A percentile compares a stretch with the other conserved stretches of the same genome.
Evolutionary conservation across 2,113 vertebrate genomes (phyloP).

Genomic region (Calidris pugnax): DNA sequence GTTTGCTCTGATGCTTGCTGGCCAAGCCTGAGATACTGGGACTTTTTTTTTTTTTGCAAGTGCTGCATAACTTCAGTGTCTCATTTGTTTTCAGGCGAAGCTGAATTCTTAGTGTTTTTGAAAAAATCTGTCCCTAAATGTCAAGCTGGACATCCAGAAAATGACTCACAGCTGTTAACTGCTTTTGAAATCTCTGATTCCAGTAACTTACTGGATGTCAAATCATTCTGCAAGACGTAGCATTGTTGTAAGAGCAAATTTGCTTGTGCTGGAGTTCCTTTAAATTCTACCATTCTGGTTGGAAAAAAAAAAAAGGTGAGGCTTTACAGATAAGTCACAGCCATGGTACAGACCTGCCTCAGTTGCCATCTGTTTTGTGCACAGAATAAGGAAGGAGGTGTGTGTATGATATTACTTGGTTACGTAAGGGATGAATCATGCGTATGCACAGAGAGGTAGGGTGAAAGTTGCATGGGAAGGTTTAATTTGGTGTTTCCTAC

Average conservation of each 20-base stretch:
- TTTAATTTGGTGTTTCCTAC: background rate
- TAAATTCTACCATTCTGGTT: background rate
- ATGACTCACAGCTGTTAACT: background rate
- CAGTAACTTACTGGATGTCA: background rate
- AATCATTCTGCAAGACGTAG: background rate
- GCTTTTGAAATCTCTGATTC: background rate
- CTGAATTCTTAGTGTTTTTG: background rate
- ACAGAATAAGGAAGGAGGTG: background rate
- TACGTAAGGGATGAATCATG: background rate
- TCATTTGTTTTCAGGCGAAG: background rate
- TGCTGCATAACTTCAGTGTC: background rate
- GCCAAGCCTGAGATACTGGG: background rate
- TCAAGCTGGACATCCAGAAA: constrained; percentile 1
- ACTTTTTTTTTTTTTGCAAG: background rate
- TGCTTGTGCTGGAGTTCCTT: background rate
- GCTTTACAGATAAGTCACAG: background rate
- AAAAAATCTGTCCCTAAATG: background rate
- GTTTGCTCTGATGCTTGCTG: constrained; percentile 35
- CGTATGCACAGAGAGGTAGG: background rate
- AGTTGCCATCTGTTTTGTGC: background rate
- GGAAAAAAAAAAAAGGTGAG: background rate
- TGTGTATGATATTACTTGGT: background rate
- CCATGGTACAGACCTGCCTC: background rate
- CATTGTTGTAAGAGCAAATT: background rate
- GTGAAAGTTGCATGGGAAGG: background rate